A percentile compares a stretch with the other conserved stretches of the same genome.
Conservation (phyloP, 2,888 invertebrate genomes). For the Brachypterus glaber region DNA sequence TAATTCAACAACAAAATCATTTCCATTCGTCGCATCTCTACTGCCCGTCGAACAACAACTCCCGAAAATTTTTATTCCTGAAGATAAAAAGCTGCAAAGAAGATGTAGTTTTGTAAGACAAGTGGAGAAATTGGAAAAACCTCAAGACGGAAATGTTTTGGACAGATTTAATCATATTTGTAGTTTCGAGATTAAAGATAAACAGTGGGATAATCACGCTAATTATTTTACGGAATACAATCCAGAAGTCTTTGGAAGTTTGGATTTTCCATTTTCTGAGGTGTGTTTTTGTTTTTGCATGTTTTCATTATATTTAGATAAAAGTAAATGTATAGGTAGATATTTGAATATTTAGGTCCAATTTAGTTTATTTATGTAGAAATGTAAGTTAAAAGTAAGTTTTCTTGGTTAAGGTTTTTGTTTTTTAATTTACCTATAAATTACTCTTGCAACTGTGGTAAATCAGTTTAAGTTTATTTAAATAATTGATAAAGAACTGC, state of each 20-base stretch:
- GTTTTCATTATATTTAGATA: too few species aligned
- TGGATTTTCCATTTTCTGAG: constrained; percentile 43
- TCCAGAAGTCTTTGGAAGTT: constrained; percentile 36
- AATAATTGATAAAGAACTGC: too few species aligned
- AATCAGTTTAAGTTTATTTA: too few species aligned
- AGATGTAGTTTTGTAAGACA: constrained; percentile 45
- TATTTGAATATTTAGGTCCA: too few species aligned
- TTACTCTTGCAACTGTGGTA: too few species aligned
- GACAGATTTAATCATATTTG: constrained; percentile 40
- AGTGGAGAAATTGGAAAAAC: constrained; percentile 41
- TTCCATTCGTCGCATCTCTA: too few species aligned
- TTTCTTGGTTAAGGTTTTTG: too few species aligned
- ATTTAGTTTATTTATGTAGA: too few species aligned
- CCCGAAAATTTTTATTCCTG: constrained; percentile 47
- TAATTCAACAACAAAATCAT: constrained; percentile 28
- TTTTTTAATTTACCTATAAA: too few species aligned
- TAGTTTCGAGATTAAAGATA: constrained; percentile 40
- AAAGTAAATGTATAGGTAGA: too few species aligned
- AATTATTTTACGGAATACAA: constrained; percentile 36
- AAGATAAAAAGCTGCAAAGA: constrained; percentile 36
- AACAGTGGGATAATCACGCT: constrained; percentile 32
- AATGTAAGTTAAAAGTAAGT: too few species aligned
- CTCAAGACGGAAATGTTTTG: constrained; percentile 33
- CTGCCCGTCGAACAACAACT: constrained; percentile 40
- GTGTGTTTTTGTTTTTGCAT: too few species aligned